These are phyloP conservation scores for Eledone cirrhosa DNA, from an alignment of 2,888 invertebrate species.

Conservation along the genomic window DNA sequence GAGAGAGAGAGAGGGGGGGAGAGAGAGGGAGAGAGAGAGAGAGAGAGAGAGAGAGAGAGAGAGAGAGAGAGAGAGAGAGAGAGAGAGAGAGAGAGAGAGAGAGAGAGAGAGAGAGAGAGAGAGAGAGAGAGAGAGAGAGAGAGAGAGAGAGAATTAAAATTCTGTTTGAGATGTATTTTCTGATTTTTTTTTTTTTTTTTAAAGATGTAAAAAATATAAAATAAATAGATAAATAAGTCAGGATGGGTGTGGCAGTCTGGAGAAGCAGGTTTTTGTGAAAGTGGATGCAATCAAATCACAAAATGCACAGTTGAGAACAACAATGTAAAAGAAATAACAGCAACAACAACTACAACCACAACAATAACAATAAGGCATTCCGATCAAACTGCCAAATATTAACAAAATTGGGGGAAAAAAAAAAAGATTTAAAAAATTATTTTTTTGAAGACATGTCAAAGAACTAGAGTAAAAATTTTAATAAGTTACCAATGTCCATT, in stretches of 20 bases:
- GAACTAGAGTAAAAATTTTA: no score
- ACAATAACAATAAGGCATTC: slow-evolving; percentile 13
- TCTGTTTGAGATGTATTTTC: no score
- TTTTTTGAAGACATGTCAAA: no score
- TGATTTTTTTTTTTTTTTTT: no score
- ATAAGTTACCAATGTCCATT: no score
- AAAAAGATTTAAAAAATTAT: no score
- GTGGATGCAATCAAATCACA: slow-evolving; percentile 24
- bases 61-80: neutral
- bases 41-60: neutral
- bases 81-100: neutral
- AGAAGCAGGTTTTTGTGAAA: slow-evolving; percentile 9
- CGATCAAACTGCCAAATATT: slow-evolving; percentile 18
- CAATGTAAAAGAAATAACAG: neutral
- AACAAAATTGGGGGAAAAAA: neutral
- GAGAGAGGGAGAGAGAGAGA: neutral
- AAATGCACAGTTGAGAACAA: slow-evolving; percentile 3
- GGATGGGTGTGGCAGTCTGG: neutral
- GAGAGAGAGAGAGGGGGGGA: neutral
- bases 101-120: neutral
- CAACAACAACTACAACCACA: slow-evolving; percentile 1
- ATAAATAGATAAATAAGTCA: neutral
- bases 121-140: neutral
- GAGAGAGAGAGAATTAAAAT: neutral
- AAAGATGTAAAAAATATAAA: neutral